Percentiles rank a stretch among this genome's conserved stretches.
phyloP scores from a whole-genome alignment of 35 echinoderm and acorn worm genomes.

The Ptychodera flava region DNA sequence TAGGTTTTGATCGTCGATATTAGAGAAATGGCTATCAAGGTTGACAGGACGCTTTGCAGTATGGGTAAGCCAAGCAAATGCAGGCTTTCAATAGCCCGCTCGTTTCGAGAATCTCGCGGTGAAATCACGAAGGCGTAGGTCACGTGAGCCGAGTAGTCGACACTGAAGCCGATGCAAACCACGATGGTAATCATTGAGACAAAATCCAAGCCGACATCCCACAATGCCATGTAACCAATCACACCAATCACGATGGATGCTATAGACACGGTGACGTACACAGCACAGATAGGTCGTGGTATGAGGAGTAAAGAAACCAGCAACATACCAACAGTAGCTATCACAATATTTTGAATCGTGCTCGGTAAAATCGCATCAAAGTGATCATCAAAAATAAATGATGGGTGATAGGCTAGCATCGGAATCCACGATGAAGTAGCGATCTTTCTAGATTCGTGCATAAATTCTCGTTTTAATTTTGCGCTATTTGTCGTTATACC shows the following conservation, averaged over 20 bases:
- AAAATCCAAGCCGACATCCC: not conserved
- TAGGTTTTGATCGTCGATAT: not conserved
- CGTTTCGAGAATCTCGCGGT: not conserved
- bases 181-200: not conserved
- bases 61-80: not conserved
- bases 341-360: not conserved
- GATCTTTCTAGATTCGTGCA: slow-evolving; percentile 47
- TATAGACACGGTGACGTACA: not conserved
- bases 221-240: not conserved
- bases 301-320: not conserved
- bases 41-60: not conserved
- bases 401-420: slow-evolving; percentile 34
- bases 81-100: not conserved
- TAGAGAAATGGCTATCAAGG: not conserved
- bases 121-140: not conserved
- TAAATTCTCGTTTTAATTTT: slow-evolving; percentile 25
- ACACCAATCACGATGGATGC: not conserved
- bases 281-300: not conserved
- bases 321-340: not conserved
- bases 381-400: slow-evolving; percentile 60
- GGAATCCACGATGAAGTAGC: slow-evolving; percentile 28
- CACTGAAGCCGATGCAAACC: not conserved
- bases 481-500: slow-evolving; percentile 32
- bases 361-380: slow-evolving; percentile 13
- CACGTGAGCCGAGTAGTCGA: not conserved